Conservation (phyloP, 2,113 vertebrate genomes). For the Leptodactylus fuscus region DNA sequence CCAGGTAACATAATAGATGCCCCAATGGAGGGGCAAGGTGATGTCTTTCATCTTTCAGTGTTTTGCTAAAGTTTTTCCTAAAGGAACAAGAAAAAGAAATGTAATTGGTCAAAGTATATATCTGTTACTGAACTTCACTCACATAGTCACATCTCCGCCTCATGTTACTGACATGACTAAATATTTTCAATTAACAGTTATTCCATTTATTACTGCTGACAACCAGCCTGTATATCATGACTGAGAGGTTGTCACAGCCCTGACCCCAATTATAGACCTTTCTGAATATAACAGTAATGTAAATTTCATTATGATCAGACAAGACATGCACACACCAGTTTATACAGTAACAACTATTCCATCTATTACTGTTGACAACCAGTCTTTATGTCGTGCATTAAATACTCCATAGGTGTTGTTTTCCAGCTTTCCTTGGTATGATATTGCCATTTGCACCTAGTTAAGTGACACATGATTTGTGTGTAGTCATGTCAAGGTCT, state of each 20-base stretch:
- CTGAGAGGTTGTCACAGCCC: neutral
- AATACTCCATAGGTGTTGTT: too few species aligned
- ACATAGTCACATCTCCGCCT: neutral
- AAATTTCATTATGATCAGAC: neutral
- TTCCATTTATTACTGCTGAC: neutral
- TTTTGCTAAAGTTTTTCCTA: neutral
- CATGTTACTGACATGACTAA: neutral
- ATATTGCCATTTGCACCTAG: too few species aligned
- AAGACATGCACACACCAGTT: neutral
- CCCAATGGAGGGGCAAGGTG: neutral
- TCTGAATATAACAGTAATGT: neutral
- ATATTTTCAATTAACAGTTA: neutral
- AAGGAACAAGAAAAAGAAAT: neutral
- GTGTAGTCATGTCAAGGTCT: too few species aligned
- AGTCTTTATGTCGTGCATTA: too few species aligned
- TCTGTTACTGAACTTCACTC: neutral
- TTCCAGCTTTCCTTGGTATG: too few species aligned
- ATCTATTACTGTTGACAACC: neutral
- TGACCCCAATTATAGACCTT: too few species aligned
- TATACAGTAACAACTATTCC: neutral
- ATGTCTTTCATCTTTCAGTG: neutral
- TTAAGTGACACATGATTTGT: too few species aligned
- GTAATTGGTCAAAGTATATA: too few species aligned
- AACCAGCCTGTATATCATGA: neutral
- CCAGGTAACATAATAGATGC: slow-evolving; percentile 73